Evolutionary conservation across 2,888 invertebrate species (phyloP), one percentile per base, ranked within the genome.

Genomic region (Malacosoma neustria): DNA sequence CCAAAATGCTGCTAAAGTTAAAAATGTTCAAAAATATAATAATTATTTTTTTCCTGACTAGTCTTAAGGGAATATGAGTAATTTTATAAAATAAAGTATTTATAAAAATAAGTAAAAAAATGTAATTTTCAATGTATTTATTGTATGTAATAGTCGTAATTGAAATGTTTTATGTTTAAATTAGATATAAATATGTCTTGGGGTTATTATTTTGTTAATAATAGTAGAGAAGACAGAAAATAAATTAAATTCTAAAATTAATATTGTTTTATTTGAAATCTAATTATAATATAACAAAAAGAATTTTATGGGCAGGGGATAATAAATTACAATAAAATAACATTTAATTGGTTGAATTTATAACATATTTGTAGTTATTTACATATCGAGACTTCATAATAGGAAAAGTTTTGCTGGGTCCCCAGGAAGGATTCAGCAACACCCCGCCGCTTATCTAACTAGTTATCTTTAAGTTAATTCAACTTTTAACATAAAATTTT

Each of bases 31-130:
- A 41, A 47, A 36, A 36, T 38, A 39, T 37, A 32, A 45, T 44
- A 40, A 45, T 43, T 39, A 46, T 44, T 61, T 54, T 58, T 58
- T 71, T 74, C 72, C 74, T 70, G 70, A 73, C 70, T 82, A 81
- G 76, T 74, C 68, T 66, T 76, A 79, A 75, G 76, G 46, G 51
- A 66, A 49, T 57, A 54, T 57, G 54, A 62, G 58, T 68, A 50
- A 22, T 22, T 22, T 62, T 61, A 57, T 57, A 46, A 51, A 54
- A 53, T 51, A 53, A 48, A 5, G 62, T 57, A 61, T 61, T 61
- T 64, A 57, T 61, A 69, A 61, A 54, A 51, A 55, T 7, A 22
- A 9, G 22, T 5, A 9, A 7, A 3, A 22, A 22, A 6, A 22
- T 22, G 61, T 49, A 51, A 57, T 51, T 57, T 62, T 51, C 52